These are phyloP conservation scores for Lampris megalopsis DNA, from an alignment of 2,113 vertebrate genomes.

Conservation along the genomic window DNA sequence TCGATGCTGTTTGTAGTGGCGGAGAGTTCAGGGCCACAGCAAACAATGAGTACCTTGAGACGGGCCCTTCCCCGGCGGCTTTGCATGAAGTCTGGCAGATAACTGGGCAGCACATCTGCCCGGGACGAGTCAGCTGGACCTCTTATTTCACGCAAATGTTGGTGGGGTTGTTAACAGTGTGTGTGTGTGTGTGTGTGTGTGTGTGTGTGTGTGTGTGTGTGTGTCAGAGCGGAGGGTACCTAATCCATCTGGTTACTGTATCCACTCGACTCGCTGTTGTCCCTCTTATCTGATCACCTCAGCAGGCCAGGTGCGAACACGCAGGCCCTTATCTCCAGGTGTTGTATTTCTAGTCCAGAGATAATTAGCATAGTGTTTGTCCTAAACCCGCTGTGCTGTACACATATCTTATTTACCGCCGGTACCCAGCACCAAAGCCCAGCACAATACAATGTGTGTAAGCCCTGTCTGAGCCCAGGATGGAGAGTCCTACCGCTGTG, in stretches of 20 bases:
- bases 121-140: neutral
- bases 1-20: conserved; percentile 66
- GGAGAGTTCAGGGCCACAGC: conserved; percentile 58
- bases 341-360: conserved; percentile 72
- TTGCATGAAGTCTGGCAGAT: conserved; percentile 19
- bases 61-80: conserved; percentile 43
- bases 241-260: conserved; percentile 69
- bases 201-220: conserved; percentile 21
- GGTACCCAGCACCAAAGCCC: conserved; percentile 22
- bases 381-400: conserved; percentile 55
- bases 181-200: conserved; percentile 30
- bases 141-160: neutral
- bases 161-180: conserved; percentile 1
- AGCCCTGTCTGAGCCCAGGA: conserved; percentile 50
- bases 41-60: conserved; percentile 53
- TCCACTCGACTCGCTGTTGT: conserved; percentile 46
- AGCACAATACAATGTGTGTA: conserved; percentile 43
- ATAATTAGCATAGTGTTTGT: conserved; percentile 76
- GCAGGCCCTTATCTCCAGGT: conserved; percentile 69
- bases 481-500: conserved; percentile 19
- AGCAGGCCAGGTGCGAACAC: conserved; percentile 70
- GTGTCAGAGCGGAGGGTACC: conserved; percentile 37
- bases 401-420: conserved; percentile 64
- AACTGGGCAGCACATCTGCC: conserved; percentile 3
- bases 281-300: conserved; percentile 74